phyloP scores from a whole-genome alignment of 2,113 vertebrate species.

The Agapornis roseicollis region DNA sequence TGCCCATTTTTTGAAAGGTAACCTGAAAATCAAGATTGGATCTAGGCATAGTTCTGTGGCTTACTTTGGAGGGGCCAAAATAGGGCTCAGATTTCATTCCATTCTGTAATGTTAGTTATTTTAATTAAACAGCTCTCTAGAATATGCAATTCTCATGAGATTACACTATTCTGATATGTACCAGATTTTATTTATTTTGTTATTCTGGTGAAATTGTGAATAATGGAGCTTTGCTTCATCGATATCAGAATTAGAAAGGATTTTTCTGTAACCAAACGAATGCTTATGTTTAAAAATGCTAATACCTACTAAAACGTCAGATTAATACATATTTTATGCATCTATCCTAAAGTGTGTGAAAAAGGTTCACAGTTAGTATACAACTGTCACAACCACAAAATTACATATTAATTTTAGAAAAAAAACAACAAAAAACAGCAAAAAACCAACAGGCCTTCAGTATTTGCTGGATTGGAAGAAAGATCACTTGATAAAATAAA shows the following conservation, averaged over 20 bases:
- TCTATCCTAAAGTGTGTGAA: neutral
- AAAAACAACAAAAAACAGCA: neutral
- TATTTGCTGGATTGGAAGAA: neutral
- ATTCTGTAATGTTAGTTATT: neutral
- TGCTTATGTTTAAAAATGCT: neutral
- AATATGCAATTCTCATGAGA: neutral
- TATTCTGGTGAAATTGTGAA: neutral
- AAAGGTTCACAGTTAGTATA: neutral
- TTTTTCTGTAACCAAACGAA: neutral
- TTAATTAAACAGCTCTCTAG: neutral
- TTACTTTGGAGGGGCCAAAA: neutral
- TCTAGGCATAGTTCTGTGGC: neutral
- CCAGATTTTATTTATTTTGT: neutral
- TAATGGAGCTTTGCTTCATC: neutral
- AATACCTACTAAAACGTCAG: neutral
- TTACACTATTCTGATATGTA: neutral
- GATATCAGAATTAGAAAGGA: neutral
- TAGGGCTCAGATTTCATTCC: neutral
- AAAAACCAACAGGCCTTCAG: neutral
- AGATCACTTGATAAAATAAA: neutral
- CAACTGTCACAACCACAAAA: neutral
- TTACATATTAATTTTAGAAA: neutral
- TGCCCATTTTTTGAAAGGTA: neutral
- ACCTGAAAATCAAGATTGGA: neutral
- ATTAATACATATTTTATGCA: neutral